Evolutionary conservation across 2,888 invertebrate genomes (phyloP).

Genomic region (Eucera pruinosa): DNA sequence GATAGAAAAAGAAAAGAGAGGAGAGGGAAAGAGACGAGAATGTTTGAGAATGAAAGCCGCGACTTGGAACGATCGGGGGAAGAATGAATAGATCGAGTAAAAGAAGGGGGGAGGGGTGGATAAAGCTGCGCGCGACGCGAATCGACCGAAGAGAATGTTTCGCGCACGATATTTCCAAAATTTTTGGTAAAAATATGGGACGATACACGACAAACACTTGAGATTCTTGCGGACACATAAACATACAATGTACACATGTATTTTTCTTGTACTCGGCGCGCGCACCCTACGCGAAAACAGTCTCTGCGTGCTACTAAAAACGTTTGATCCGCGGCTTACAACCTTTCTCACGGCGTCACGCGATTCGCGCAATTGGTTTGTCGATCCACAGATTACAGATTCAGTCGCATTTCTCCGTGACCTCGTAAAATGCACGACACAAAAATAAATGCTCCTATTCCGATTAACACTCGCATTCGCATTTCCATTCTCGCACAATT

Average conservation of each 20-base stretch:
- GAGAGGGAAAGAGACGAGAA: too few species aligned
- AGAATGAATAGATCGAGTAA: too few species aligned
- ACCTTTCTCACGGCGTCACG: slow-evolving; percentile 1
- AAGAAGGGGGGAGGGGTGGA: too few species aligned
- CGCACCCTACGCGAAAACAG: not conserved
- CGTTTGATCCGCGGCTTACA: not conserved
- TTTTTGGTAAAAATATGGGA: slow-evolving; percentile 64
- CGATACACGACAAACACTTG: slow-evolving; percentile 78
- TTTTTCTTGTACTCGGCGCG: slow-evolving; percentile 38
- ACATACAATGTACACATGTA: slow-evolving; percentile 67
- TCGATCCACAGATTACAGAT: slow-evolving; percentile 73
- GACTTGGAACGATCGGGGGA: too few species aligned
- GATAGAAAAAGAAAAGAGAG: too few species aligned
- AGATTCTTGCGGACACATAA: slow-evolving; percentile 78
- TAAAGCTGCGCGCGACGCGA: slow-evolving; percentile 16
- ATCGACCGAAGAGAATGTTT: slow-evolving; percentile 54
- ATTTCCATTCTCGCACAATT: slow-evolving; percentile 14
- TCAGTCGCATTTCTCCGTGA: slow-evolving; percentile 59
- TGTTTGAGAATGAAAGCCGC: too few species aligned
- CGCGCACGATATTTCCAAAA: slow-evolving; percentile 47
- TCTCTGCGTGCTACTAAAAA: slow-evolving; percentile 6
- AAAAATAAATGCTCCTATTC: slow-evolving; percentile 84
- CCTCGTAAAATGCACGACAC: slow-evolving; percentile 83
- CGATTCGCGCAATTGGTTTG: slow-evolving; percentile 70
- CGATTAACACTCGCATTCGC: slow-evolving; percentile 51